These are phyloP conservation scores for Acleris cristana DNA, from an alignment of 2,888 invertebrate genomes.

Conservation along the genomic window DNA sequence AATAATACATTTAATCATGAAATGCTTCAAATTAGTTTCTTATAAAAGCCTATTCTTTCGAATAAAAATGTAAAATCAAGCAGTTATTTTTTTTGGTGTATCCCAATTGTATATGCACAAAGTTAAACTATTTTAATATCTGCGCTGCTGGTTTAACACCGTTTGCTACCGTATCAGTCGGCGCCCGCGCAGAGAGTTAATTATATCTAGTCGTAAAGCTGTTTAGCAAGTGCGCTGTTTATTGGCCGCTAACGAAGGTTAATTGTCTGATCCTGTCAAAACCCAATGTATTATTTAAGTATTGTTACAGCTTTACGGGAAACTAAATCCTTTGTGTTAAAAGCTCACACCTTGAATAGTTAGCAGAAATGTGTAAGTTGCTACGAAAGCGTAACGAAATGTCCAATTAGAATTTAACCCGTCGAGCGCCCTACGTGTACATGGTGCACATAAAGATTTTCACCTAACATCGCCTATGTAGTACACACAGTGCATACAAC, in stretches of 20 bases:
- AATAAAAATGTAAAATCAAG: no score
- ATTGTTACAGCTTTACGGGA: constrained; percentile 12
- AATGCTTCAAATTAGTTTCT: no score
- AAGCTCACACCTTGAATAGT: constrained; percentile 18
- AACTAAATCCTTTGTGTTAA: constrained; percentile 20
- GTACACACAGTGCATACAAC: no score
- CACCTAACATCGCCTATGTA: no score
- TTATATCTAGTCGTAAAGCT: constrained; percentile 70
- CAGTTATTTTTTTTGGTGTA: no score
- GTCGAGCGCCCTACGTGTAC: no score
- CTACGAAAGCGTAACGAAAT: constrained; percentile 1
- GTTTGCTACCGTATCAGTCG: constrained; percentile 3
- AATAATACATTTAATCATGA: no score
- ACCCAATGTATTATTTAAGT: constrained; percentile 16
- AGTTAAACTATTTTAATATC: background rate
- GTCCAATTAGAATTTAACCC: background rate
- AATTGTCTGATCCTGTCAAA: constrained; percentile 60
- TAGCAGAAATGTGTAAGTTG: constrained; percentile 9
- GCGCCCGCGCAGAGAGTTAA: constrained; percentile 56
- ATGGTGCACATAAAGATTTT: no score
- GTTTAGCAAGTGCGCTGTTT: constrained; percentile 68
- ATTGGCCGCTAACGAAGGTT: constrained; percentile 72
- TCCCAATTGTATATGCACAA: no score
- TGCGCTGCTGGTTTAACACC: background rate
- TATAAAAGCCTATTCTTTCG: no score